Evolutionary conservation across 2,113 vertebrate species (phyloP).

Genomic region (Scomber colias): DNA sequence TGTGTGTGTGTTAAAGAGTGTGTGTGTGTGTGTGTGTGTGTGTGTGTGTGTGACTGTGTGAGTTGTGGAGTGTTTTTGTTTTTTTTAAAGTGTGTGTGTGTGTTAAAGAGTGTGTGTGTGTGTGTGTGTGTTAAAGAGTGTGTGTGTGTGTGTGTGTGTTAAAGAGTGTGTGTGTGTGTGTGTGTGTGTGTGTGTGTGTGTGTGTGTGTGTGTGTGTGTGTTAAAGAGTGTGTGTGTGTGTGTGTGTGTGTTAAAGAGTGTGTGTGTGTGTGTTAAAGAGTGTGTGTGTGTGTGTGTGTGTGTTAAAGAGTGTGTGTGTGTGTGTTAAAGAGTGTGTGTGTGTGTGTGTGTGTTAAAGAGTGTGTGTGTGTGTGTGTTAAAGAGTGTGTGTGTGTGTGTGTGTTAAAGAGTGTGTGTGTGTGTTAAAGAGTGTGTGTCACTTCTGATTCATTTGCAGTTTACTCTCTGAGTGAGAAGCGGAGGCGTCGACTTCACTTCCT

Average conservation of each 20-base stretch:
- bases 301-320: background rate
- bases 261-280: background rate
- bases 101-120: constrained; percentile 5
- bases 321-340: background rate
- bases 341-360: too few species aligned
- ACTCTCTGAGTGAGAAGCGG: constrained; percentile 58
- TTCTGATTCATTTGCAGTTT: constrained; percentile 74
- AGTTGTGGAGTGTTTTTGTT: constrained; percentile 2
- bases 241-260: background rate
- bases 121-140: background rate
- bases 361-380: too few species aligned
- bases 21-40: background rate
- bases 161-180: background rate
- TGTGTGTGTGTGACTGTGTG: background rate
- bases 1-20: background rate
- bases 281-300: background rate
- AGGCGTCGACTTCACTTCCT: constrained; percentile 65
- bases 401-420: background rate
- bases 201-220: too few species aligned
- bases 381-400: too few species aligned
- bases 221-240: background rate
- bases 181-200: too few species aligned
- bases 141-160: constrained; percentile 3
- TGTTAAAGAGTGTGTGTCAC: constrained; percentile 32
- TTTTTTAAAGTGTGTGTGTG: background rate